Base-by-base conservation (phyloP, 2,888 invertebrate genomes). In the Myopa testacea region DNA sequence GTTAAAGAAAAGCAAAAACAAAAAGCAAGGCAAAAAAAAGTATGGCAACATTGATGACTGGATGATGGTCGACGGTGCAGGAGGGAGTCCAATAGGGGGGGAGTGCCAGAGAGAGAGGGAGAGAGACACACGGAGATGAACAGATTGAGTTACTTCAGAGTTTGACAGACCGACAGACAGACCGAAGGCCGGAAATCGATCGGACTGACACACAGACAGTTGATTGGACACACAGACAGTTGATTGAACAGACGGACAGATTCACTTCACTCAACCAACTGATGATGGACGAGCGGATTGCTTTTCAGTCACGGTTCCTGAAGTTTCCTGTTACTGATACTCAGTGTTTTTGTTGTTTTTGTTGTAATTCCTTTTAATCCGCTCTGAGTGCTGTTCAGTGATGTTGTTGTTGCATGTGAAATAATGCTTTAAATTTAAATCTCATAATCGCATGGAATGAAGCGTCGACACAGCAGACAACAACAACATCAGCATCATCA, bases 361-460 rank as follows among this genome's bases (percentile, higher is more conserved):
- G 65, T 16, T 14, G 12, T 34, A n/a, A 26, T 63, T 37, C 5
- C 1, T 55, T 8, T 50, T 50, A 26, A 26, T 26, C 26, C 26
- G 26, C 26, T 26, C 26, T 26, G 26, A 26, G 55, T 55, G 55
- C 3, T 55, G 16, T 1, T 55, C 55, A 1, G 16, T 16, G 26
- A 16, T 19, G 60, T 60, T 19, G 60, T 60, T 60, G 26, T 60
- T 60, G 60, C 50, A 63, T 65, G 65, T 62, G 12, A 38, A 38
- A 38, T 37, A 16, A 37, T 37, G 65, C 65, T 65, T 10, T 8
- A 65, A 65, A 65, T 38, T 65, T 45, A 8, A 37, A 65, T 34
- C 34, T 65, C 65, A 65, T 65, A 37, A 65, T 65, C 65, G 37
- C 65, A 65, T 65, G 37, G 4, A 37, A 38, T 38, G 12, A 65